phyloP scores from a whole-genome alignment of 1,140 invertebrate species.

The Rhysida immarginata region DNA sequence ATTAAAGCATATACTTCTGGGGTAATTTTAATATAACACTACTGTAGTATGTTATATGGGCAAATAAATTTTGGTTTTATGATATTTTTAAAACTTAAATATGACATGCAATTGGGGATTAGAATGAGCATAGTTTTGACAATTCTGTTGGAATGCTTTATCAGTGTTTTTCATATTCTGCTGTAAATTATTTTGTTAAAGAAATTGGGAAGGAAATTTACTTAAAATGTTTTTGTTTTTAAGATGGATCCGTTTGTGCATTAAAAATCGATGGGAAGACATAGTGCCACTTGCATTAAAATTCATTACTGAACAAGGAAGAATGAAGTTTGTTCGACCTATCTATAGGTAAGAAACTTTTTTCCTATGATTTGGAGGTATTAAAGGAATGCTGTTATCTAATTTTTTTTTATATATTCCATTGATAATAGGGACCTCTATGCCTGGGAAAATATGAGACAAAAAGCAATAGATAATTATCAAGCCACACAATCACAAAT shows the following conservation, averaged over 20 bases:
- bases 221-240: constrained; percentile 4
- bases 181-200: no score
- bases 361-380: no score
- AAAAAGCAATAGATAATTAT: constrained; percentile 54
- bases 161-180: no score
- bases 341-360: constrained; percentile 58
- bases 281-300: constrained; percentile 46
- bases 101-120: no score
- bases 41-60: no score
- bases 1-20: no score
- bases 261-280: constrained; percentile 50
- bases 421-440: constrained; percentile 50
- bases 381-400: neutral
- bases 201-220: no score
- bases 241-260: constrained; percentile 56
- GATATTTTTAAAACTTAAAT: no score
- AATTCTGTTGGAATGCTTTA: no score
- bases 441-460: constrained; percentile 52
- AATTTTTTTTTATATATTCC: neutral
- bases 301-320: constrained; percentile 65
- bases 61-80: no score
- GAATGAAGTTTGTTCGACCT: constrained; percentile 80
- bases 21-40: no score
- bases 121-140: no score
- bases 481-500: constrained; percentile 49